Base-by-base conservation (phyloP, 2,888 invertebrate species). In the Monopis laevigella region DNA sequence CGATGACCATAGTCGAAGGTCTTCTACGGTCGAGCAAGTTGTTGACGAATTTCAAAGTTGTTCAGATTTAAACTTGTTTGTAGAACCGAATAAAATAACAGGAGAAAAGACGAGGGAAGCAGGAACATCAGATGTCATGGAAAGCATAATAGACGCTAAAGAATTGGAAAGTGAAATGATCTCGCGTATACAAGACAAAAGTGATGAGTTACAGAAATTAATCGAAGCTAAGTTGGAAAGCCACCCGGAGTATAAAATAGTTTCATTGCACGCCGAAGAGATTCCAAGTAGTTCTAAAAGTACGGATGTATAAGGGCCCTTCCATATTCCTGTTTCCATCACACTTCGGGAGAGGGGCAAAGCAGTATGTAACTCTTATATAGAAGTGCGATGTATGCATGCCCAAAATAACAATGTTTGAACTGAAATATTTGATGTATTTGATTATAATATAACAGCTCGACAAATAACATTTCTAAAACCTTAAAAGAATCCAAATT, bases 241-340 rank as follows among this genome's bases (percentile, higher is more conserved):
- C 49, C 71, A 77, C 42, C 74, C 77, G 6, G 78, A 81, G 48
- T 78, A 77, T 53, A 77, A 74, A 53, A 62, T 60, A 45, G 62
- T 73, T 44, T 58, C 69, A 21, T 56, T 77, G 51, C 68, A 70
- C 18, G 4, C 14, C 27, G 24, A 45, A 32, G 70, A 73, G 51
- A 60, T 62, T 42, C 54, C 61, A 34, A 59, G 63, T 24, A 53
- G 62, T 40, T 74, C 80, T 18, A 80, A 75, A 60, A 75, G 67
- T 54, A 82, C 82, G 47, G 82, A 82, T 46, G 81, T 82, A 27
- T 82, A 61, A 62, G 51, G 51, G 44, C 51, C 45, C 45, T 49
- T 55, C 51, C 56, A 44, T 50, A 43, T 18, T 53, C 58, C 60
- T 46, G 50, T 53, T 51, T 54, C 56, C 55, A 52, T 57, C 51